phyloP scores from a whole-genome alignment of 2,113 vertebrate genomes.

The Uropsilus gracilis region DNA sequence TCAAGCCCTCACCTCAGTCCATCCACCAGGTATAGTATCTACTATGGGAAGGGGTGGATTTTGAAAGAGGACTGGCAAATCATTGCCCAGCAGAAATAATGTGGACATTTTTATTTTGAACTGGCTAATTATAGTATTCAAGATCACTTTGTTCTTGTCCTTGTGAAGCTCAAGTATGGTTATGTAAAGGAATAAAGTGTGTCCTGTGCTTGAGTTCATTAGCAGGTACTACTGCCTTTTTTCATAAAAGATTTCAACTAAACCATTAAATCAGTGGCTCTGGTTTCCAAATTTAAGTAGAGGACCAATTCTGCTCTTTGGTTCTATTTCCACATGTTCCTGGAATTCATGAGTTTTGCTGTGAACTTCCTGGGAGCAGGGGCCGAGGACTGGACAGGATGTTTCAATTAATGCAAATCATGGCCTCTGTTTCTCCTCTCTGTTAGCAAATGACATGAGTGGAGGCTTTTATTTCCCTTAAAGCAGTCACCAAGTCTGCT shows the following conservation, averaged over 20 bases:
- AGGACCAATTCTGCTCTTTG: constrained; percentile 29
- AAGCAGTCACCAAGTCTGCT: not conserved
- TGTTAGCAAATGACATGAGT: not conserved
- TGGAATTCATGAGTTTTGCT: constrained; percentile 50
- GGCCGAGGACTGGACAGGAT: constrained; percentile 4
- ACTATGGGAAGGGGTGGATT: not conserved
- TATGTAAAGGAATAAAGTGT: not conserved
- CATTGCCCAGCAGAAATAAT: not conserved
- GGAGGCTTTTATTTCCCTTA: constrained; percentile 11
- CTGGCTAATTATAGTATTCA: not conserved
- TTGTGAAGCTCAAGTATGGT: not conserved
- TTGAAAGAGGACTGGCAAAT: not conserved
- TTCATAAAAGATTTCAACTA: constrained; percentile 13
- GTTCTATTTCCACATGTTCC: constrained; percentile 32
- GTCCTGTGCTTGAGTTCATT: not conserved
- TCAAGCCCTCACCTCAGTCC: not conserved
- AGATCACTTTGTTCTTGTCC: constrained; percentile 42
- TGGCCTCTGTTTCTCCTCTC: not conserved
- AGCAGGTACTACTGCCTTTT: not conserved
- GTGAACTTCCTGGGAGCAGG: constrained; percentile 34
- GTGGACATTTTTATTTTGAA: not conserved
- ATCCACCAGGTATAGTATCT: not conserved
- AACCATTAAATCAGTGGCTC: constrained; percentile 48
- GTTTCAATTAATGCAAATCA: constrained; percentile 57
- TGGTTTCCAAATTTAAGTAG: constrained; percentile 59